phyloP scores from a whole-genome alignment of 2,888 invertebrate genomes.

The Clepsis dumicolana region DNA sequence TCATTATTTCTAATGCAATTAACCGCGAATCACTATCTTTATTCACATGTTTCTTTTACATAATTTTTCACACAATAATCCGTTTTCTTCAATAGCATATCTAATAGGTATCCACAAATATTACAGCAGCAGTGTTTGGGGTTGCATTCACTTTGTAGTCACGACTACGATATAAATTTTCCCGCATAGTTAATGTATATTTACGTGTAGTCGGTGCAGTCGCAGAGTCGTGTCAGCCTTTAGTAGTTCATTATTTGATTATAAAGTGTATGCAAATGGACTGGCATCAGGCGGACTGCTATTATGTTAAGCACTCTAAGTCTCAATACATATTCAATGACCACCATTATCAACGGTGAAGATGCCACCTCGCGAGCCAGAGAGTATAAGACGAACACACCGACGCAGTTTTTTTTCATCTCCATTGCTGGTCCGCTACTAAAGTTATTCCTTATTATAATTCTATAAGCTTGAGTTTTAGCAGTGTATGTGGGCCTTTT shows the following conservation, averaged over 20 bases:
- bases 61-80: too few species aligned
- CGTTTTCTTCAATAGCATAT: too few species aligned
- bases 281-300: conserved; percentile 45
- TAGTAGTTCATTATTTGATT: conserved; percentile 38
- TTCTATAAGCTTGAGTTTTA: background rate
- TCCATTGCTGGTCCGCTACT: conserved; percentile 5
- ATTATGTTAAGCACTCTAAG: conserved; percentile 54
- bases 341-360: conserved; percentile 54
- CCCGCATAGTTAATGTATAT: conserved; percentile 14
- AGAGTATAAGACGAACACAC: background rate
- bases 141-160: background rate
- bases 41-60: too few species aligned
- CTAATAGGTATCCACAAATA: too few species aligned
- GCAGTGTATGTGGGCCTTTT: conserved; percentile 4
- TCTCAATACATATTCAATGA: conserved; percentile 66
- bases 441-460: background rate
- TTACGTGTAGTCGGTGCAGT: conserved; percentile 15
- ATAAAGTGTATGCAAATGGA: conserved; percentile 43
- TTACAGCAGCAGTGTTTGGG: background rate
- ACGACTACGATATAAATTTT: conserved; percentile 8
- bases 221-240: conserved; percentile 23
- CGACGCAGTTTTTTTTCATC: background rate
- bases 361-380: background rate
- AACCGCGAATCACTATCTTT: too few species aligned
- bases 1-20: too few species aligned